Evolutionary conservation across 2,113 vertebrate species (phyloP), one percentile per base, ranked within the genome.

Genomic region (Dendropsophus ebraccatus): DNA sequence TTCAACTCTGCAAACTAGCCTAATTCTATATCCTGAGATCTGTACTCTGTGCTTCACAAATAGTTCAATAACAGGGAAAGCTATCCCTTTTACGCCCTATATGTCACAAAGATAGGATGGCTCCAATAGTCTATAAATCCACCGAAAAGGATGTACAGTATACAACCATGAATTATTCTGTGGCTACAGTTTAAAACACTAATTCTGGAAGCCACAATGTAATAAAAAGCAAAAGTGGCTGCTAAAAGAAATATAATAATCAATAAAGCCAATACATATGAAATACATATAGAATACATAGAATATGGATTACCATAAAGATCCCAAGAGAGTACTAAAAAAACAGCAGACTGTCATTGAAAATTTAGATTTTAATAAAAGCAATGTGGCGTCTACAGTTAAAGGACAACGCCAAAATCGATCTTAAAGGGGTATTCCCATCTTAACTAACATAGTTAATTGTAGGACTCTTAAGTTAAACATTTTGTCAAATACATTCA

Each of bases 21-120:
- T 45, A 45, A 74, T 83, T 60, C 49, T 35, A 12, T 41, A 50
- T 76, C 56, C 30, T 49, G 56, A 60, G 58, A 77, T 50, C 49
- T 76, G 56, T 77, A 67, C 37, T 47, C 82, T 56, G 23, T 25
- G 49, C 28, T 60, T 74, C 54, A 14, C 72, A 75, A 50, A 76
- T 65, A 54, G 62, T 76, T 84, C 11, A 74, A 73, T 41, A 76
- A 72, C 65, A 56, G 35, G 16, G 69, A 84, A 84, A 76, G 65
- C 35, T 70, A 54, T 58, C n/a, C 70, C 4, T 75, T 75, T 23
- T 60, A 62, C 45, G 35, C 23, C 45, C 47, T 76, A 19, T 52
- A 30, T 8, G 17, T 37, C 32, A 41, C 19, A 50, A 76, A 50
- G 12, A 76, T 41, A 75, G 12, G 37, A 25, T 49, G 72, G 13